phyloP scores from a whole-genome alignment of 2,113 vertebrate species.

The Neofelis nebulosa region DNA sequence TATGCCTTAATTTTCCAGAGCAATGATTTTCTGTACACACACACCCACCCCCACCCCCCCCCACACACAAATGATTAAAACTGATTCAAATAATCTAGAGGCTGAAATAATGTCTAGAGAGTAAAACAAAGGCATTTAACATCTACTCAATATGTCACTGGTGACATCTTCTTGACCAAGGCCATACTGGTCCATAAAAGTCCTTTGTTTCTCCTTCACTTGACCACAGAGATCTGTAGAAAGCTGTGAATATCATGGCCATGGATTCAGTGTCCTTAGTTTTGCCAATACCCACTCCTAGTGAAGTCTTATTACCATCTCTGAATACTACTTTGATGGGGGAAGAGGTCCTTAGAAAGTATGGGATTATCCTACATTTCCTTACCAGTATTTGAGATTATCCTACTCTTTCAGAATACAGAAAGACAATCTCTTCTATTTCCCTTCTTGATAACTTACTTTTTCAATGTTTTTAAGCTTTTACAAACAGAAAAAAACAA shows the following conservation, averaged over 20 bases:
- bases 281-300: background rate
- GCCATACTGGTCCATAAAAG: background rate
- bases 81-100: background rate
- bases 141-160: background rate
- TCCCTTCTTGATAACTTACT: background rate
- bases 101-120: background rate
- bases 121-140: background rate
- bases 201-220: accelerated
- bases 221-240: background rate
- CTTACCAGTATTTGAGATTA: background rate
- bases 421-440: background rate
- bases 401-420: background rate
- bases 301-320: background rate
- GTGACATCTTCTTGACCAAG: background rate
- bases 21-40: background rate
- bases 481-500: background rate
- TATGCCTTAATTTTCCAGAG: background rate
- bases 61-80: background rate
- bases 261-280: background rate
- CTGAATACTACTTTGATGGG: background rate
- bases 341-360: background rate
- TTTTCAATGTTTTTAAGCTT: background rate
- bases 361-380: background rate
- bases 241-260: background rate
- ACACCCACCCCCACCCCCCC: too few relatives aligned